A percentile compares a stretch with the other conserved stretches of the same genome.
Conservation (phyloP, 2,113 vertebrate species). For the Oreocharis arfaki region DNA sequence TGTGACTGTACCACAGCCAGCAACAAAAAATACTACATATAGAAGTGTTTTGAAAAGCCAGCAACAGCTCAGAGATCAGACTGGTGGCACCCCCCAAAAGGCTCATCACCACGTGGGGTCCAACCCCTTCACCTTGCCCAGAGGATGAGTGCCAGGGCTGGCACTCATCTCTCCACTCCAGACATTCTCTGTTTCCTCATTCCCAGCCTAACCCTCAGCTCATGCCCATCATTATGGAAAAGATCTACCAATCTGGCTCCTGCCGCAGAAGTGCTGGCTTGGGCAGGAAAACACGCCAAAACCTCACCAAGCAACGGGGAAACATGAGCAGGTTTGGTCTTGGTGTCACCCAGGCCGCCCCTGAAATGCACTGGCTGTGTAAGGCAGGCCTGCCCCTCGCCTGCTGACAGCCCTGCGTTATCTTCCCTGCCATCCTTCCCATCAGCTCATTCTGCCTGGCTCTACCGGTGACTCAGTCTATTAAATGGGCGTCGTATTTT, state of each 20-base stretch:
- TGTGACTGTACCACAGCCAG: background rate
- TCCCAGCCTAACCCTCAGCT: background rate
- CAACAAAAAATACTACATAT: background rate
- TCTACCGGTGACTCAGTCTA: background rate
- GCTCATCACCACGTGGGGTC: background rate
- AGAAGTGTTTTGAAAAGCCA: background rate
- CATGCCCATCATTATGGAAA: background rate
- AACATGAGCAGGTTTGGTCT: background rate
- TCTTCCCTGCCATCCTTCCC: slow-evolving; percentile 30
- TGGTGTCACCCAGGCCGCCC: background rate
- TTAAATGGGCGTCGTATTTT: slow-evolving; percentile 23
- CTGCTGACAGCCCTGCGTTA: background rate
- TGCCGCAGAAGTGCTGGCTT: accelerated
- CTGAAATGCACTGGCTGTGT: background rate
- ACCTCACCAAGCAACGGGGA: background rate
- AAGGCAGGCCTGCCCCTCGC: background rate
- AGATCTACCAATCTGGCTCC: background rate
- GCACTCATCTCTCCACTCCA: background rate
- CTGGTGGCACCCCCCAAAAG: background rate
- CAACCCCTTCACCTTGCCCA: accelerated
- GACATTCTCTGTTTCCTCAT: background rate
- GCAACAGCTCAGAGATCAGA: background rate
- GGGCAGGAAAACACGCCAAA: background rate
- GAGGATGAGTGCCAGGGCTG: background rate
- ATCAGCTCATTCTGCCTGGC: background rate